Evolutionary conservation across 92 coral and sea anemone species (phyloP), one percentile per base, ranked within the genome.

Genomic region (Paramuricea clavata): DNA sequence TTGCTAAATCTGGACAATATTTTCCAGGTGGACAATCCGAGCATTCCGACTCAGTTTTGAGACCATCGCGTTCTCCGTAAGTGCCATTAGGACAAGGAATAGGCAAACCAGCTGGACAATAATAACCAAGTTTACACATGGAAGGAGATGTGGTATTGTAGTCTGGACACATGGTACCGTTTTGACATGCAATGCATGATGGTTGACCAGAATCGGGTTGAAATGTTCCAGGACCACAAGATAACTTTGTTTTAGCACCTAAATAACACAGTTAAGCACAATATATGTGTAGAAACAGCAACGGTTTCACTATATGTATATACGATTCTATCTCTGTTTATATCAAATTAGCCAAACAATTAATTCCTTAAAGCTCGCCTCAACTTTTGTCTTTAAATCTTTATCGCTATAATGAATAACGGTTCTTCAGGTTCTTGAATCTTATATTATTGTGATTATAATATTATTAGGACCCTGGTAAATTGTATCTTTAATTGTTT

Each of bases 161-260:
- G 83, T 88, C 92, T 19, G 95, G 98, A 79, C 99, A 97, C 97
- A 93, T 93, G 35, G 89, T 97, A 16, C 99, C 99, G 23, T 91
- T 78, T n/a, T 88, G 81, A 73, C 99, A 97, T 0, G 87, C 32
- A 28, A 86, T 78, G 75, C 99, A 97, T 36, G 82, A 83, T 36
- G 92, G 93, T 82, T 93, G 93, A 44, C 99, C 99, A 31, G 28
- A 26, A 73, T 97, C 87, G 43, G 97, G 98, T 62, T 97, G 99
- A 83, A 91, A 97, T 23, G 92, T 89, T 50, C 97, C 98, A 75
- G 97, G 98, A 1, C 68, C 87, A 49, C 99, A 97, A 60, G 98
- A 86, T 11, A 73, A 76, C 68, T 95, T 94, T 52, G 90, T 85
- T 60, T 82, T 74, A 69, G 93, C 91, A 15, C 98, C 98, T 92